Evolutionary conservation across 2,113 vertebrate genomes (phyloP), one percentile per base, ranked within the genome.

Genomic region (Syrrhaptes paradoxus): DNA sequence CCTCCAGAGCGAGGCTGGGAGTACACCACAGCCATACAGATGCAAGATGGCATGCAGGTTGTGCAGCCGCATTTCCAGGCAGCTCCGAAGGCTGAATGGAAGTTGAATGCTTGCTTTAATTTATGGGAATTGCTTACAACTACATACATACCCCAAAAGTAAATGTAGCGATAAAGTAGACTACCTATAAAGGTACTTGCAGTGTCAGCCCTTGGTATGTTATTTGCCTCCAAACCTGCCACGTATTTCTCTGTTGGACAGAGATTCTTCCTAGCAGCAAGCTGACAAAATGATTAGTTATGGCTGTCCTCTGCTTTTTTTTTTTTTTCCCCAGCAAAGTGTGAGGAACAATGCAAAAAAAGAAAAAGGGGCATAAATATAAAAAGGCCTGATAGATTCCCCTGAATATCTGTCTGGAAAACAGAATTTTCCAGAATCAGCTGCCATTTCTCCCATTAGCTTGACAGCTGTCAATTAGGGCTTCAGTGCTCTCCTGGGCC

Each of bases 401-500:
- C 92, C 89, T 97, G 97, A 98, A 98, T 97, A 98, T 98, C 97
- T 54, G 82, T 88, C 97, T 98, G 97, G 98, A 98, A 98, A 98
- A 98, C 98, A 98, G 98, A 98, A 98, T 98, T 98, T 98, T 98
- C 98, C 97, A 97, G 98, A 99, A 99, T 98, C 98, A 98, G 98
- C 98, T 98, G 98, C 98, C 97, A 98, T 98, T 97, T 98, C 98
- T 98, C 98, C 98, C 98, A 98, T 99, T 99, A 99, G 98, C 98
- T 98, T 99, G 99, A 99, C 99, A 99, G 98, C 99, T 99, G 99
- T 99, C 99, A 99, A 99, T 99, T 99, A 99, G 98, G 98, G 98
- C 98, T 98, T 98, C 98, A 98, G 98, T 98, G 98, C 98, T 99
- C 99, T 98, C 98, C 98, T 98, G 98, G 98, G 97, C 98, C 99